Evolutionary conservation across 2,113 vertebrate genomes (phyloP).

Genomic region (Poecile atricapillus): DNA sequence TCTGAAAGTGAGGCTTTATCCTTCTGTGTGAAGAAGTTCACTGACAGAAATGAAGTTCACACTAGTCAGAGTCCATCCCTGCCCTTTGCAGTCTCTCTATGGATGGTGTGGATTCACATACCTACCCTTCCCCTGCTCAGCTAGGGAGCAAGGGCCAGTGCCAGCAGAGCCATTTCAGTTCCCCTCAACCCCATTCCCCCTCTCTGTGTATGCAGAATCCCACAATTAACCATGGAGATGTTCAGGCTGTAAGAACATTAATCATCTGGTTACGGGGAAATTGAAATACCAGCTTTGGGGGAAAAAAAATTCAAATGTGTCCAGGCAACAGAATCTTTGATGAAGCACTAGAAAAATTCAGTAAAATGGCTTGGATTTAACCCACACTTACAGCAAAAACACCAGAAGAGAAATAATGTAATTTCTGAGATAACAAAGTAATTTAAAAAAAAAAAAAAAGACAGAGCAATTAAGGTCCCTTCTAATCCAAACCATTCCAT

Average conservation of each 20-base stretch:
- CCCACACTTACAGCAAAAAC: conserved; percentile 15
- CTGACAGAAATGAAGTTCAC: not conserved
- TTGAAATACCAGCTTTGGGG: conserved; percentile 32
- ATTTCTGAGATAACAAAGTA: not conserved
- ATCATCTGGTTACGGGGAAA: not conserved
- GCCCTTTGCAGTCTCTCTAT: not conserved
- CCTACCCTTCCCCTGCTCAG: not conserved
- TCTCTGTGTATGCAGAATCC: not conserved
- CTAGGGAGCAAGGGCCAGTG: not conserved
- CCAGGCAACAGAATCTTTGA: conserved; percentile 41
- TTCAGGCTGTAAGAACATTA: conserved; percentile 16
- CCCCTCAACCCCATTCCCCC: not conserved
- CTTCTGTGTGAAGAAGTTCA: not conserved
- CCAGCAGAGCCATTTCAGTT: not conserved
- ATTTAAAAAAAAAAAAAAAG: not conserved
- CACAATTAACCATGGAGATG: conserved; percentile 10
- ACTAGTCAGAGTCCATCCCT: not conserved
- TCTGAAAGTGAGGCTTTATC: not conserved
- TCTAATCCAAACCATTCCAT: not conserved
- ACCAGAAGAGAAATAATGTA: not conserved
- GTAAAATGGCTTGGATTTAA: not conserved
- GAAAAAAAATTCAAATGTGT: not conserved
- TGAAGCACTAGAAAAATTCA: conserved; percentile 26
- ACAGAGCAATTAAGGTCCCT: not conserved
- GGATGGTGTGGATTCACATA: not conserved